These are phyloP conservation scores for Empidonax alnorum DNA, from an alignment of 2,113 vertebrate genomes.

Conservation along the genomic window DNA sequence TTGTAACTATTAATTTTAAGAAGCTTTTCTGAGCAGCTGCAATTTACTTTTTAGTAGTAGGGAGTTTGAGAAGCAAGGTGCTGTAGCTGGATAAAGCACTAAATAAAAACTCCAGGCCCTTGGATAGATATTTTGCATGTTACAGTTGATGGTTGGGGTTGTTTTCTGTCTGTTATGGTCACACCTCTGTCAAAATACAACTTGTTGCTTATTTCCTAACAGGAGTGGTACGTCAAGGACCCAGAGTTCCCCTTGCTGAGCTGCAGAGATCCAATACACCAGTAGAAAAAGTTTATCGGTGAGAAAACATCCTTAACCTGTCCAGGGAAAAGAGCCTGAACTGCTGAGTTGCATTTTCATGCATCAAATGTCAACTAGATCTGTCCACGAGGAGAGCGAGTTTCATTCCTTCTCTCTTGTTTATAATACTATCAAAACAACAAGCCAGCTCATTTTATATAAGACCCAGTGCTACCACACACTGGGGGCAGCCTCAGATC, in stretches of 20 bases:
- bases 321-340: background rate
- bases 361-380: background rate
- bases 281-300: conserved; percentile 92
- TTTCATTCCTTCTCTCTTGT: background rate
- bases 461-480: background rate
- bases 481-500: background rate
- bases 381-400: background rate
- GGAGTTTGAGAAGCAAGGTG: background rate
- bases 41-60: background rate
- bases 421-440: background rate
- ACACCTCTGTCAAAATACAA: background rate
- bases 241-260: conserved; percentile 85
- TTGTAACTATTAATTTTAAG: background rate
- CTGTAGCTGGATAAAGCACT: background rate
- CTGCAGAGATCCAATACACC: conserved; percentile 82
- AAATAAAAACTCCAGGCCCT: background rate
- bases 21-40: background rate
- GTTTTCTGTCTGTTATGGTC: background rate
- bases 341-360: background rate
- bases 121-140: background rate
- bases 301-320: conserved; percentile 55
- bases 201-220: background rate
- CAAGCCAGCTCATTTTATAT: background rate
- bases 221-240: conserved; percentile 82
- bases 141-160: background rate